Conservation (phyloP, 2,797 vertebrate species). For the Melanotaenia maccullochi region DNA sequence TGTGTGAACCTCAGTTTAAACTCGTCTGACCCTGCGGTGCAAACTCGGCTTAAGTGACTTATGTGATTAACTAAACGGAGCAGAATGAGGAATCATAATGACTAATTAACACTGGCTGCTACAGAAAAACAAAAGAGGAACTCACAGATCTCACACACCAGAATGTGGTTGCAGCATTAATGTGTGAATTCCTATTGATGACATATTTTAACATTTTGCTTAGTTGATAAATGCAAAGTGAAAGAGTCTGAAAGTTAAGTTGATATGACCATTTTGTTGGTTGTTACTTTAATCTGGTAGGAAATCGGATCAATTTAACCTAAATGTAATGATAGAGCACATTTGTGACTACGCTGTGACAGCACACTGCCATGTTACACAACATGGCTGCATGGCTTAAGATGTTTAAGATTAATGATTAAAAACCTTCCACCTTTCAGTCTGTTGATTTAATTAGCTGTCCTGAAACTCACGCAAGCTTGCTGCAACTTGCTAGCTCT, state of each 20-base stretch:
- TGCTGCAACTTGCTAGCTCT: background rate
- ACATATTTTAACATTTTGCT: background rate
- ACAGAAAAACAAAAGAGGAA: background rate
- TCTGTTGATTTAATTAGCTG: background rate
- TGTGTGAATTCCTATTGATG: background rate
- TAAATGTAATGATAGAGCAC: background rate
- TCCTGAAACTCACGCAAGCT: background rate
- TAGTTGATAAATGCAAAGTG: background rate
- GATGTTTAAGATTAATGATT: too few species aligned
- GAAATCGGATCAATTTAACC: background rate
- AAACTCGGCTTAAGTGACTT: slow-evolving; percentile 45
- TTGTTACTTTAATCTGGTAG: background rate
- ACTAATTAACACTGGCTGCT: slow-evolving; percentile 24
- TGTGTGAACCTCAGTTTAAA: slow-evolving; percentile 20
- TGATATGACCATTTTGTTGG: background rate
- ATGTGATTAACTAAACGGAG: slow-evolving; percentile 49
- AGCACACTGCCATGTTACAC: background rate
- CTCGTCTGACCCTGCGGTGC: slow-evolving; percentile 13
- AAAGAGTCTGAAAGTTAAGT: background rate
- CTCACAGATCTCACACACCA: background rate
- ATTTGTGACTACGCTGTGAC: background rate
- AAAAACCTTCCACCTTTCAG: background rate
- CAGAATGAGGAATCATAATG: slow-evolving; percentile 36
- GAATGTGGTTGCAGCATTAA: background rate
- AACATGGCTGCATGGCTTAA: background rate